These are phyloP conservation scores for Ophiothrix spiculata DNA, from an alignment of 35 echinoderm and acorn worm species.

Conservation along the genomic window DNA sequence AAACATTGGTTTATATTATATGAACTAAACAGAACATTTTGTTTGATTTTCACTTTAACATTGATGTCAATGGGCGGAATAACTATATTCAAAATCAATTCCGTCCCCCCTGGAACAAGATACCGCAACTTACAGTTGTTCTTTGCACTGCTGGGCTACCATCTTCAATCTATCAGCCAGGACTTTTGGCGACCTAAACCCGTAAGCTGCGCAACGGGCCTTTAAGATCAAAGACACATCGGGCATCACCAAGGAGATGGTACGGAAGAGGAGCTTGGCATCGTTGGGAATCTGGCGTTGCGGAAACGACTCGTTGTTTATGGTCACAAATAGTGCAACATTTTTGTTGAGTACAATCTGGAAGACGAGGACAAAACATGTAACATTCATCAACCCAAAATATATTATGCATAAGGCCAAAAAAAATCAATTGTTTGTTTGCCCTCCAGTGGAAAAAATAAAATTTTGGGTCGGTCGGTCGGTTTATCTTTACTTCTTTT, in stretches of 20 bases:
- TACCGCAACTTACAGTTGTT: conserved; percentile 99
- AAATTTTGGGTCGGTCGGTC: too few relatives aligned
- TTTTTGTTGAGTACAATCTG: conserved; percentile 69
- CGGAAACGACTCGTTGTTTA: conserved; percentile 61
- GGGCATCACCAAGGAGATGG: conserved; percentile 61
- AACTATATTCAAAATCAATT: too few relatives aligned
- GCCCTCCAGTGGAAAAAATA: too few relatives aligned
- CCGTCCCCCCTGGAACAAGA: too few relatives aligned
- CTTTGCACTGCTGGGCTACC: conserved; percentile 89
- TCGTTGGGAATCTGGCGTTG: conserved; percentile 52
- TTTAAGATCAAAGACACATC: conserved; percentile 92
- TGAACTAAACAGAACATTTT: too few relatives aligned
- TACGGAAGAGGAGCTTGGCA: conserved; percentile 91
- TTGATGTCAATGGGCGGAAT: too few relatives aligned
- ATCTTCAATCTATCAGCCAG: conserved; percentile 93
- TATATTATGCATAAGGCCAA: background rate
- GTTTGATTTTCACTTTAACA: too few relatives aligned
- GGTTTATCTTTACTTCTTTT: too few relatives aligned
- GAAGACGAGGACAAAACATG: background rate
- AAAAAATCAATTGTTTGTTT: too few relatives aligned
- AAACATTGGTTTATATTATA: too few relatives aligned
- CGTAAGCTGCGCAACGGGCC: conserved; percentile 84
- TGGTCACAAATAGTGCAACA: conserved; percentile 88
- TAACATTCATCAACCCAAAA: background rate
- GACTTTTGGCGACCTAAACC: conserved; percentile 83